These are phyloP conservation scores for Craniophora ligustri DNA, from an alignment of 2,888 invertebrate species.

Conservation along the genomic window DNA sequence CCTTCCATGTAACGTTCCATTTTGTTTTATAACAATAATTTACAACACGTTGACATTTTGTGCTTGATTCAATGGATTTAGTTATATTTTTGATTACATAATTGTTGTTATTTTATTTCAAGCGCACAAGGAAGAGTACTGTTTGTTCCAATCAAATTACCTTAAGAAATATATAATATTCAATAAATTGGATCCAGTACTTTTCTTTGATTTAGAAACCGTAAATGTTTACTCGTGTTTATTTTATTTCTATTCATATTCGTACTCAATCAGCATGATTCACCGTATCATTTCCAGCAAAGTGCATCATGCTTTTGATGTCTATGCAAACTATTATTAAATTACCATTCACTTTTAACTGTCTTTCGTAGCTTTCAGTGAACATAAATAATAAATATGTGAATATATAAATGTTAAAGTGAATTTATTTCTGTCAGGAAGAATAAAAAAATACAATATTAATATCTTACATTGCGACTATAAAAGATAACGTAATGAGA, in stretches of 20 bases:
- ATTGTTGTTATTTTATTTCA: conserved; percentile 68
- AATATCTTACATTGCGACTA: conserved; percentile 56
- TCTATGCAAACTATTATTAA: conserved; percentile 75
- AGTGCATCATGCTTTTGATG: conserved; percentile 88
- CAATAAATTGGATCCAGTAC: conserved; percentile 64
- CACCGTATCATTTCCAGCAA: conserved; percentile 79
- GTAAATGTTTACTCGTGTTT: conserved; percentile 67
- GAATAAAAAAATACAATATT: conserved; percentile 39
- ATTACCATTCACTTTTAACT: conserved; percentile 60
- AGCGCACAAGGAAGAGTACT: conserved; percentile 76
- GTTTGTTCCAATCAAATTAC: conserved; percentile 22
- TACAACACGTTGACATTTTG: conserved; percentile 71
- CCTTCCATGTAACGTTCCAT: conserved; percentile 73
- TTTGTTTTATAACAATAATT: conserved; percentile 72
- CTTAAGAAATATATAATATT: conserved; percentile 1
- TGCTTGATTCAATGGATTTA: conserved; percentile 76
- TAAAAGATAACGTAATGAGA: conserved; percentile 59
- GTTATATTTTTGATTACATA: conserved; percentile 67
- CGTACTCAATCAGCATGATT: conserved; percentile 83
- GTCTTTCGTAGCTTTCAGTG: conserved; percentile 66
- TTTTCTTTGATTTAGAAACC: conserved; percentile 72
- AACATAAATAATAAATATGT: conserved; percentile 53
- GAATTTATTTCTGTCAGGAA: conserved; percentile 50
- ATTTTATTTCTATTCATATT: conserved; percentile 72
- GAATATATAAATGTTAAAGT: conserved; percentile 48